Evolutionary conservation across 2,888 invertebrate species (phyloP).

Genomic region (Epinotia ramella): DNA sequence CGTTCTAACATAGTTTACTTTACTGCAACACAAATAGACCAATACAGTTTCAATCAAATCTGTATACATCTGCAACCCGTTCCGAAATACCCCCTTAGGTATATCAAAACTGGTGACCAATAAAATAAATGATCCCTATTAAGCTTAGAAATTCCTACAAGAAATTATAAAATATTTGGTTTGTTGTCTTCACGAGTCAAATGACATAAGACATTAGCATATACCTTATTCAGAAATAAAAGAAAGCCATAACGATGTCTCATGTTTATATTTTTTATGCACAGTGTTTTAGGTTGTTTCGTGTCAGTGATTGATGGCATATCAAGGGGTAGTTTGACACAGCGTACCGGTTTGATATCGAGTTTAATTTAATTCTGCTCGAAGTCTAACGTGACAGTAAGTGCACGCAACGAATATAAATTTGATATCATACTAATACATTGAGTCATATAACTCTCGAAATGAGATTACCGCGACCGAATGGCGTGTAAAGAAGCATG

Average conservation of each 20-base stretch:
- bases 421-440: background rate
- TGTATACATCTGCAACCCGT: too few species aligned
- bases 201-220: slow-evolving; percentile 40
- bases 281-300: slow-evolving; percentile 57
- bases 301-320: slow-evolving; percentile 72
- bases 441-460: slow-evolving; percentile 42
- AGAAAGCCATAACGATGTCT: slow-evolving; percentile 63
- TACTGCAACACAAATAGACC: too few species aligned
- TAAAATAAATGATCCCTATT: too few species aligned
- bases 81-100: too few species aligned
- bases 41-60: too few species aligned
- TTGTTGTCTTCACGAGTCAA: slow-evolving; percentile 15
- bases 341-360: background rate
- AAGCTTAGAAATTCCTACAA: background rate
- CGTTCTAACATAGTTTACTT: too few species aligned
- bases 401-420: background rate
- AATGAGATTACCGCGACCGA: slow-evolving; percentile 56
- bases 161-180: background rate
- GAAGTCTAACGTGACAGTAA: background rate
- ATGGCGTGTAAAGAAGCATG: slow-evolving; percentile 36
- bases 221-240: slow-evolving; percentile 54
- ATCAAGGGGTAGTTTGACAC: background rate
- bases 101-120: too few species aligned
- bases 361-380: background rate
- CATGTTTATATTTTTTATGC: slow-evolving; percentile 61